Percentiles rank a stretch among this genome's conserved stretches.
Evolutionary conservation across 1,140 invertebrate species (phyloP).

Genomic region (Spodoptera litura): DNA sequence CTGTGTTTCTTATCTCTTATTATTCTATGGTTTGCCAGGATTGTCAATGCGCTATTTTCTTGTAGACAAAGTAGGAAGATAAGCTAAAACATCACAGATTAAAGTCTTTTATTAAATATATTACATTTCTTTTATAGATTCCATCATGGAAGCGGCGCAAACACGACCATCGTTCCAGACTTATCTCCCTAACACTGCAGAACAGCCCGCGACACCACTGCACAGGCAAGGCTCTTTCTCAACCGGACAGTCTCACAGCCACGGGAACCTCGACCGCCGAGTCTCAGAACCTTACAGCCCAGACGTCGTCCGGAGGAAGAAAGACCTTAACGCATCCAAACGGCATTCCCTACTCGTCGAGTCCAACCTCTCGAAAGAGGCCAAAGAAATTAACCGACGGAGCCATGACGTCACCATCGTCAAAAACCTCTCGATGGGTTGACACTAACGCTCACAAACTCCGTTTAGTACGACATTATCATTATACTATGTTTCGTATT

Average conservation of each 20-base stretch:
- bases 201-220: constrained; percentile 59
- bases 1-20: not conserved
- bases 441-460: constrained; percentile 60
- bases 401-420: constrained; percentile 79
- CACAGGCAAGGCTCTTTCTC: constrained; percentile 71
- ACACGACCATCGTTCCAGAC: constrained; percentile 79
- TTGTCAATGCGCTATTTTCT: no score
- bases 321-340: constrained; percentile 71
- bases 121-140: constrained; percentile 2
- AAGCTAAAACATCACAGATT: no score
- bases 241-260: constrained; percentile 62
- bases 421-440: constrained; percentile 83
- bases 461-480: constrained; percentile 31
- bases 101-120: no score
- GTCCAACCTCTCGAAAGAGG: constrained; percentile 70
- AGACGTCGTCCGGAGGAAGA: constrained; percentile 73
- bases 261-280: constrained; percentile 67
- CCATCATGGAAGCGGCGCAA: constrained; percentile 85
- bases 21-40: not conserved
- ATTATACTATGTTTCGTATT: constrained; percentile 28
- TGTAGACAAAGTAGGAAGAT: no score
- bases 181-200: constrained; percentile 1
- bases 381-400: constrained; percentile 75
- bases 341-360: constrained; percentile 81
- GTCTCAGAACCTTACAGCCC: constrained; percentile 81